Percentiles rank a stretch among this genome's conserved stretches.
These are phyloP conservation scores for Heliothis subflexa DNA, from an alignment of 1,140 invertebrate genomes.

Conservation along the genomic window DNA sequence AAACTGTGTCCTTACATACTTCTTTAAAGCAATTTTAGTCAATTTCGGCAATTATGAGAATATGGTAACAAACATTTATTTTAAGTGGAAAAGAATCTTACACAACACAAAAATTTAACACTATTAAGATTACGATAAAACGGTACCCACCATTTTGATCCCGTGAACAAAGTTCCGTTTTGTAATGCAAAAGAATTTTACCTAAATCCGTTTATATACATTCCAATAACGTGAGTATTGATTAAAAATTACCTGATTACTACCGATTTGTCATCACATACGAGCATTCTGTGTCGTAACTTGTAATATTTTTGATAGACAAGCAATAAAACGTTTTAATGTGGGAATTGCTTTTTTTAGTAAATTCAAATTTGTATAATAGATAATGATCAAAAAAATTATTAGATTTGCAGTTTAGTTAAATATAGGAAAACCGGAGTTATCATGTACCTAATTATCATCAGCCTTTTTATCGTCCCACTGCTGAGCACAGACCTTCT, in stretches of 20 bases:
- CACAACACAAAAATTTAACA: background rate
- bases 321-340: background rate
- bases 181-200: background rate
- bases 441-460: too few relatives aligned
- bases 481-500: too few relatives aligned
- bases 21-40: too few relatives aligned
- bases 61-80: too few relatives aligned
- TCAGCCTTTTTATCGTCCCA: too few relatives aligned
- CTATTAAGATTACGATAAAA: background rate
- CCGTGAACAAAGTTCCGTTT: conserved; percentile 24
- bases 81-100: background rate
- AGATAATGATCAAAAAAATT: too few relatives aligned
- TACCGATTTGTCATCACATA: conserved; percentile 37
- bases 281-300: background rate
- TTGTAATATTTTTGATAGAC: conserved; percentile 26
- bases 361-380: too few relatives aligned
- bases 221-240: conserved; percentile 40
- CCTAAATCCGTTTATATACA: conserved; percentile 25
- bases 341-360: background rate
- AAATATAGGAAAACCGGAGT: too few relatives aligned
- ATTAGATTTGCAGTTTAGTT: too few relatives aligned
- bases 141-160: background rate
- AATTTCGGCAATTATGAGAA: too few relatives aligned
- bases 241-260: conserved; percentile 41
- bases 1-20: too few relatives aligned